Base-by-base conservation (phyloP, 2,888 invertebrate genomes). In the Eutolmus rufibarbis region DNA sequence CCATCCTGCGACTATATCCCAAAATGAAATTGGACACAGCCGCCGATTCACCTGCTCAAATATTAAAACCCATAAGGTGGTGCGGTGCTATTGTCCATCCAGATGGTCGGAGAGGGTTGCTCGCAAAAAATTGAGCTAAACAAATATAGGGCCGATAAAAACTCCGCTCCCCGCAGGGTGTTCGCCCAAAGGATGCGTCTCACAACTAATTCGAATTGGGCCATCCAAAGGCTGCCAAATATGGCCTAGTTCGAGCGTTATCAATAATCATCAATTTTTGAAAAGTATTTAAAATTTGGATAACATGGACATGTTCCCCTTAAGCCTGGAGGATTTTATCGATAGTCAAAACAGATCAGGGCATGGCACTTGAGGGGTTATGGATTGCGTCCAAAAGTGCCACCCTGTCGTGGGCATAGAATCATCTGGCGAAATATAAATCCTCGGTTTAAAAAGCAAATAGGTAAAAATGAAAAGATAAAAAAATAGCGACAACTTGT, bases 371-470 rank as follows among this genome's bases (percentile, higher is more conserved):
- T 66, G 37, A 66, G 31, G 57, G 57, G 34, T 57, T 57, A 82
- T 82, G 82, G 57, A 57, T 82, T 57, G 31, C 37, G 57, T 82
- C 82, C 57, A 34, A 82, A 82, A 57, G 16, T 40, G 79, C 37
- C 82, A 19, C 51, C 37, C 14, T n/a, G 34, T 34, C 28, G 23
- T 37, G n/a, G 37, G 28, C 19, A 37, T 66, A 82, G 66, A 82
- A 82, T 82, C 82, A 82, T 57, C 82, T 82, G 82, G 82, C 37
- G 51, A 82, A 82, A 82, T 66, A 82, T 82, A 82, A 82, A 82
- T 57, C 28, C 82, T 31, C 28, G 37, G 77, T 37, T 31, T 9
- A 79, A 46, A 79, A 79, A 78, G 28, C 0, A 37, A 76, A 37
- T 16, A 23, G 34, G 23, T 74, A 74, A 74, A 74, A 74, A 74